Conservation (phyloP, 2,797 vertebrate species). For the Pteronotus mesoamericanus region DNA sequence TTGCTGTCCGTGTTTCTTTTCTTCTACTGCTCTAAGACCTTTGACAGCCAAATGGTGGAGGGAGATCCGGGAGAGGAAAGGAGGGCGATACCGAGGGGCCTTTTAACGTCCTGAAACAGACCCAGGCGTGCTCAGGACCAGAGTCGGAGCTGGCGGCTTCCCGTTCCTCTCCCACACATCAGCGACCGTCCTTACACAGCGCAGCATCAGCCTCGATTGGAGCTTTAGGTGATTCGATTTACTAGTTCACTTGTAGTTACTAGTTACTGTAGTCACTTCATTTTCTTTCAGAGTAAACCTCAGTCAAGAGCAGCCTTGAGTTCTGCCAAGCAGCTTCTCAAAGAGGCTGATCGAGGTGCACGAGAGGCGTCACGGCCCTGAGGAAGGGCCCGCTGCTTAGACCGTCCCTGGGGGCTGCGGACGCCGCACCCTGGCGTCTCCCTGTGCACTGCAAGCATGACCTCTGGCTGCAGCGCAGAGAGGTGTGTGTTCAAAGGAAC, state of each 20-base stretch:
- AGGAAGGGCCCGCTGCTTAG: neutral
- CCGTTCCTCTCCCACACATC: neutral
- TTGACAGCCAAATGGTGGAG: neutral
- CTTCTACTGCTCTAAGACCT: neutral
- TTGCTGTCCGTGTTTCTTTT: neutral
- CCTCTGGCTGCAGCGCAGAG: neutral
- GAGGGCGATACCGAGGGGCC: neutral
- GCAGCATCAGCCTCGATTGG: neutral
- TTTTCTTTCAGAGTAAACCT: conserved; percentile 33
- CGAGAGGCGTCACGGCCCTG: too few relatives aligned
- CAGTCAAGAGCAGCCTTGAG: neutral
- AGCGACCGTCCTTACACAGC: neutral
- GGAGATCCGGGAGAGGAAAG: neutral
- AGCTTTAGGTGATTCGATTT: neutral
- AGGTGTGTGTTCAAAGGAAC: neutral
- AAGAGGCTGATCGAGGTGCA: neutral
- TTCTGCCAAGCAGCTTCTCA: neutral
- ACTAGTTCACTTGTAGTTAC: neutral
- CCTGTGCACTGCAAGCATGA: neutral
- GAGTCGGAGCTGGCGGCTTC: neutral
- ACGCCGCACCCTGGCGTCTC: neutral
- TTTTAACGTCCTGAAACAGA: neutral
- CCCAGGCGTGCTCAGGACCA: neutral
- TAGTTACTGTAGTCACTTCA: neutral
- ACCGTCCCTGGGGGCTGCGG: neutral